These are phyloP conservation scores for Tuberolachnus salignus DNA, from an alignment of 2,888 invertebrate genomes.

Conservation along the genomic window DNA sequence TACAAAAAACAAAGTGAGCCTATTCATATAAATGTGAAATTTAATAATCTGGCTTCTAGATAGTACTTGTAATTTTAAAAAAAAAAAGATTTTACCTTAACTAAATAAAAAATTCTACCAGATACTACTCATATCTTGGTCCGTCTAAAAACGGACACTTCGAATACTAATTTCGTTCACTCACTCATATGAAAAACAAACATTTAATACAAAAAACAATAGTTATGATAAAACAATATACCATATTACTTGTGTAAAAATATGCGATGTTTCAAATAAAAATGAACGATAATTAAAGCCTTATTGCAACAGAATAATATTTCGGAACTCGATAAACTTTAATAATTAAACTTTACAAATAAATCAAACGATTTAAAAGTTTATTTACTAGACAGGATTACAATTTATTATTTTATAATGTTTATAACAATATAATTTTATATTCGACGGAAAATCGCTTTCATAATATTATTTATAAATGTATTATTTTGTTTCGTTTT, in stretches of 20 bases:
- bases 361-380: slow-evolving; percentile 41
- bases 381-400: slow-evolving; percentile 4
- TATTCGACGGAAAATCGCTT: slow-evolving; percentile 1
- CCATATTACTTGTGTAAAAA: slow-evolving; percentile 2
- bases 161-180: not conserved
- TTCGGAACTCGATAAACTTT: slow-evolving; percentile 41
- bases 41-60: too few species aligned
- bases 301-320: slow-evolving; percentile 21
- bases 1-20: too few species aligned
- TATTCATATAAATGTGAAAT: too few species aligned
- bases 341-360: slow-evolving; percentile 38
- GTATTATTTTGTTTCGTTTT: not conserved
- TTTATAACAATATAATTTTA: slow-evolving; percentile 15
- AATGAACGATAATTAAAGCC: slow-evolving; percentile 12
- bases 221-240: not conserved
- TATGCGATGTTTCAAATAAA: not conserved
- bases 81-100: too few species aligned
- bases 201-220: not conserved
- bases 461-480: not conserved
- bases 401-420: slow-evolving; percentile 3
- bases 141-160: too few species aligned
- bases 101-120: too few species aligned
- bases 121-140: too few species aligned
- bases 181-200: not conserved
- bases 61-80: too few species aligned